These are phyloP conservation scores for Drosophila meridionalis DNA, from an alignment of 2,888 invertebrate genomes.

Conservation along the genomic window DNA sequence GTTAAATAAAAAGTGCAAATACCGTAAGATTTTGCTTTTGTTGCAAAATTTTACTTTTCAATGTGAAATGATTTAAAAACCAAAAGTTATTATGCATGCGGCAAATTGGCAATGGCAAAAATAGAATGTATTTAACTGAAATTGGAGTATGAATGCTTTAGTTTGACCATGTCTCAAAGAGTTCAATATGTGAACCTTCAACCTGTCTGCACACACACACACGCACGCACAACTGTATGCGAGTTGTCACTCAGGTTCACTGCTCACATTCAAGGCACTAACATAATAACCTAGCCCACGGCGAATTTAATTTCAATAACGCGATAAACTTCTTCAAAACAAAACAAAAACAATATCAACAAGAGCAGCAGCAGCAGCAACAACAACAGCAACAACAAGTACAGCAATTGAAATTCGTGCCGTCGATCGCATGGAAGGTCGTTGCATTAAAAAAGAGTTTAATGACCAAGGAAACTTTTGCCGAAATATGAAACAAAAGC, in stretches of 20 bases:
- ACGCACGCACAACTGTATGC: neutral
- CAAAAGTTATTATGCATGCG: constrained; percentile 60
- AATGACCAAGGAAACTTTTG: constrained; percentile 78
- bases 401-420: constrained; percentile 68
- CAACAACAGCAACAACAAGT: constrained; percentile 1
- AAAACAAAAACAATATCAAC: constrained; percentile 8
- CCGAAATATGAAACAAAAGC: constrained; percentile 76
- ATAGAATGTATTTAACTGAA: constrained; percentile 6
- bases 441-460: constrained; percentile 77
- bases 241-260: constrained; percentile 52
- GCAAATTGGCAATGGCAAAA: constrained; percentile 42
- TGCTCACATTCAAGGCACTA: constrained; percentile 67
- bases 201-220: constrained; percentile 26
- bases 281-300: constrained; percentile 52
- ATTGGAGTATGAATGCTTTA: constrained; percentile 7
- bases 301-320: constrained; percentile 64
- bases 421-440: constrained; percentile 71
- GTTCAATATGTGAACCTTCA: constrained; percentile 55
- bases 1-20: constrained; percentile 76
- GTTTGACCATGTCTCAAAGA: constrained; percentile 35
- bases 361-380: constrained; percentile 2
- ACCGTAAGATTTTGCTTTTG: constrained; percentile 65
- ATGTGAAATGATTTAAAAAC: constrained; percentile 70
- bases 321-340: constrained; percentile 59
- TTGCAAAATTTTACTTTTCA: constrained; percentile 71